A percentile compares a stretch with the other conserved stretches of the same genome.
phyloP scores from a whole-genome alignment of 1,140 invertebrate genomes.

The Octopus sinensis region DNA sequence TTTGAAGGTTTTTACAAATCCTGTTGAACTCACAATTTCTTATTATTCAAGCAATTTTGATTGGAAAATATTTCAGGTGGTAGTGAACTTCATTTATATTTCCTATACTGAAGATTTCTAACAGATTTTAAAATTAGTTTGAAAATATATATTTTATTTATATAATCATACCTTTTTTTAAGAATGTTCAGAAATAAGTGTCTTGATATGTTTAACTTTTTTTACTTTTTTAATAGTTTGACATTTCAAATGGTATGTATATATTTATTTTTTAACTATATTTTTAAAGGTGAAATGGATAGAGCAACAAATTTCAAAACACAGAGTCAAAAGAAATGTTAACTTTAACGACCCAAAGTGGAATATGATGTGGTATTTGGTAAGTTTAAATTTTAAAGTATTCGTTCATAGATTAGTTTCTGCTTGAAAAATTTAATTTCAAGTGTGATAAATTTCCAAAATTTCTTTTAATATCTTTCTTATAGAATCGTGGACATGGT shows the following conservation, averaged over 20 bases:
- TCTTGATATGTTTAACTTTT: too few relatives aligned
- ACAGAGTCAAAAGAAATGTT: slow-evolving; percentile 77
- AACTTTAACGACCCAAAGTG: slow-evolving; percentile 56
- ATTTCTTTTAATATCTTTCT: slow-evolving; percentile 11
- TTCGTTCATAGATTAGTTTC: background rate
- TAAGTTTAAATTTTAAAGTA: slow-evolving; percentile 28
- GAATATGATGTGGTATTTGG: slow-evolving; percentile 56
- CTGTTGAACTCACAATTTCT: too few relatives aligned
- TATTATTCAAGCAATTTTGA: too few relatives aligned
- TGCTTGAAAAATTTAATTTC: background rate
- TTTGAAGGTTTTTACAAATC: too few relatives aligned
- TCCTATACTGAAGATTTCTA: too few relatives aligned
- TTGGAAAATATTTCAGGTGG: too few relatives aligned
- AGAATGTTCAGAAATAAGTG: too few relatives aligned
- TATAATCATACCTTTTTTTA: too few relatives aligned
- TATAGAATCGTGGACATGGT: slow-evolving; percentile 43
- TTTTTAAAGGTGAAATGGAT: slow-evolving; percentile 67
- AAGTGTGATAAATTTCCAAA: background rate
- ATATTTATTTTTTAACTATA: background rate
- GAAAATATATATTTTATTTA: too few relatives aligned
- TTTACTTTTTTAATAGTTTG: background rate
- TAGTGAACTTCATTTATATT: too few relatives aligned
- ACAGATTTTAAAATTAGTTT: too few relatives aligned
- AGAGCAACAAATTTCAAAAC: slow-evolving; percentile 85
- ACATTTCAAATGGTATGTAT: background rate